Conservation (phyloP, 2,113 vertebrate genomes). For the Macaca nemestrina region DNA sequence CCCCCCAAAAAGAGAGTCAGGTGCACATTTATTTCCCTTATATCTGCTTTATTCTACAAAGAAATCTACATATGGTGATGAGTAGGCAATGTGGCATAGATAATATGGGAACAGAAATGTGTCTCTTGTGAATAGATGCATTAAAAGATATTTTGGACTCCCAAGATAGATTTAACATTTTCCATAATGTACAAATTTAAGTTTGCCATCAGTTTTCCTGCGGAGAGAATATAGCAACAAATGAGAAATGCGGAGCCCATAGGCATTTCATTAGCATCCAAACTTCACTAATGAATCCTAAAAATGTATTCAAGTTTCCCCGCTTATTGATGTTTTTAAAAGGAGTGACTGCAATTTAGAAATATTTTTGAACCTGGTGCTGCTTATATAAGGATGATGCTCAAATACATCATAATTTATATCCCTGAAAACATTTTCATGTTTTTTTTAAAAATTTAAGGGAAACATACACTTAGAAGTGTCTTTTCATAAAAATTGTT, state of each 20-base stretch:
- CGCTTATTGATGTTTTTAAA: background rate
- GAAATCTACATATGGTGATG: background rate
- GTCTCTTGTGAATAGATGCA: background rate
- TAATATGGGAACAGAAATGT: background rate
- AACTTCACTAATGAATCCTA: background rate
- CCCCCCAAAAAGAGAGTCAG: background rate
- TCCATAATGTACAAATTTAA: slow-evolving; percentile 30
- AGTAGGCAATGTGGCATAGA: background rate
- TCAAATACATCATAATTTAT: background rate
- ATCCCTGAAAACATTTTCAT: background rate
- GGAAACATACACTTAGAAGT: background rate
- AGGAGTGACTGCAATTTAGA: background rate
- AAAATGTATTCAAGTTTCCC: background rate
- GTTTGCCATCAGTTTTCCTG: background rate
- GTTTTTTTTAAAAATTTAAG: background rate
- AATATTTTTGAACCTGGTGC: background rate
- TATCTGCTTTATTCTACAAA: background rate
- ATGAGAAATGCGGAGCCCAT: background rate
- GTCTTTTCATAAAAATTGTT: background rate
- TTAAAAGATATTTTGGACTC: background rate
- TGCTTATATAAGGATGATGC: background rate
- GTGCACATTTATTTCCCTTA: background rate
- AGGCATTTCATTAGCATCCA: background rate
- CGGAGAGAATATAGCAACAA: slow-evolving; percentile 29
- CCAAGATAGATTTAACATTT: background rate